Evolutionary conservation across 2,888 invertebrate species (phyloP).

Genomic region (Ganaspis brasiliensis): DNA sequence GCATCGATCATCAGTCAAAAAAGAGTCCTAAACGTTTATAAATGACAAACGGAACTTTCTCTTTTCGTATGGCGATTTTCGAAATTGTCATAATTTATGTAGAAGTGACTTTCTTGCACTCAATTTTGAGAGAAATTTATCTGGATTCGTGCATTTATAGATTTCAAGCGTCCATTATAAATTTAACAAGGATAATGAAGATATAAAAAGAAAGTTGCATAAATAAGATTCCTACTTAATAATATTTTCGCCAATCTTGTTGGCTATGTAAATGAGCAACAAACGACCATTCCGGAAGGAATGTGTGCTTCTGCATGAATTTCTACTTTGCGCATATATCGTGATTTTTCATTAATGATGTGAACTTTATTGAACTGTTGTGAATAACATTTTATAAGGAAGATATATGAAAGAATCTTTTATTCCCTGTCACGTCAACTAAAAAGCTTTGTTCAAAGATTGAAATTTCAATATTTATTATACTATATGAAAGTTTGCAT

Average conservation of each 20-base stretch:
- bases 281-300: background rate
- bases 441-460: constrained; percentile 4
- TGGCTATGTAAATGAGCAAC: background rate
- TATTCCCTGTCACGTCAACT: background rate
- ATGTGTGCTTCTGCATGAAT: background rate
- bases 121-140: constrained; percentile 12
- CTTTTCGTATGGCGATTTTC: background rate
- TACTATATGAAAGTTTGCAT: constrained; percentile 38
- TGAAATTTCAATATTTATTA: constrained; percentile 23
- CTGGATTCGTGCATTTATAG: background rate
- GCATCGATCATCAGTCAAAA: constrained; percentile 26
- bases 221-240: background rate
- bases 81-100: constrained; percentile 23
- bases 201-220: constrained; percentile 9
- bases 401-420: background rate
- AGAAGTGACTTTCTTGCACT: constrained; percentile 8
- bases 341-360: background rate
- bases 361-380: background rate
- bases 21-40: constrained; percentile 1
- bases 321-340: too few species aligned
- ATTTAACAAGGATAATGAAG: constrained; percentile 6
- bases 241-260: background rate
- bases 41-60: constrained; percentile 36
- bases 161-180: background rate
- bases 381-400: background rate